Conservation (phyloP, 2,797 vertebrate genomes). For the Limosa lapponica region DNA sequence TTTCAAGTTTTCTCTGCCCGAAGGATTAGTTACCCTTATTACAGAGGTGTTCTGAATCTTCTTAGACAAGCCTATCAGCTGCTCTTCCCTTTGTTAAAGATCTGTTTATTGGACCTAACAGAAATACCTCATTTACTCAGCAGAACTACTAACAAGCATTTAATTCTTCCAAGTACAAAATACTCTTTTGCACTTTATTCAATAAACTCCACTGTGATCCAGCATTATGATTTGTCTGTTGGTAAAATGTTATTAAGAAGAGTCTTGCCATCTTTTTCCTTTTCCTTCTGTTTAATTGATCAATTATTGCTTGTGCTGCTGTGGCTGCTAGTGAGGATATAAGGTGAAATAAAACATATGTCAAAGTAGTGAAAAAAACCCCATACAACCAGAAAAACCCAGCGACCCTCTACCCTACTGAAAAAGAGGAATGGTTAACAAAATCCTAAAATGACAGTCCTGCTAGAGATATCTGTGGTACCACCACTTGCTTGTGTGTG, state of each 20-base stretch:
- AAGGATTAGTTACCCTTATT: not conserved
- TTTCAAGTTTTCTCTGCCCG: not conserved
- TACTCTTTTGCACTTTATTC: not conserved
- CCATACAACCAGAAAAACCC: rapidly evolving
- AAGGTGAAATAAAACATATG: not conserved
- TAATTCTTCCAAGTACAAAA: not conserved
- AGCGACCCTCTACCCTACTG: rapidly evolving
- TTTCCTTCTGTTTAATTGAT: not conserved
- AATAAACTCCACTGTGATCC: not conserved
- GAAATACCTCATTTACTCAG: not conserved
- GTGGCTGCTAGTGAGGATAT: not conserved
- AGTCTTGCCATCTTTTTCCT: not conserved
- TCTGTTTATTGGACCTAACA: not conserved
- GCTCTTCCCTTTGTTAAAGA: not conserved
- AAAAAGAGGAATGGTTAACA: not conserved
- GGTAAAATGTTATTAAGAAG: not conserved
- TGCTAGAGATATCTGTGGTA: not conserved
- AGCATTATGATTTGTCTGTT: not conserved
- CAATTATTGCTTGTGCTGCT: not conserved
- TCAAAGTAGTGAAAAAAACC: not conserved
- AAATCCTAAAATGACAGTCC: not conserved
- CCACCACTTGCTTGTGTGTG: not conserved
- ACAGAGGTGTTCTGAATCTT: not conserved
- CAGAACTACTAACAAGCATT: not conserved
- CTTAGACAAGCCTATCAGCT: not conserved